Conservation (phyloP, 2,888 invertebrate genomes). For the Dichetophora obliterata region DNA sequence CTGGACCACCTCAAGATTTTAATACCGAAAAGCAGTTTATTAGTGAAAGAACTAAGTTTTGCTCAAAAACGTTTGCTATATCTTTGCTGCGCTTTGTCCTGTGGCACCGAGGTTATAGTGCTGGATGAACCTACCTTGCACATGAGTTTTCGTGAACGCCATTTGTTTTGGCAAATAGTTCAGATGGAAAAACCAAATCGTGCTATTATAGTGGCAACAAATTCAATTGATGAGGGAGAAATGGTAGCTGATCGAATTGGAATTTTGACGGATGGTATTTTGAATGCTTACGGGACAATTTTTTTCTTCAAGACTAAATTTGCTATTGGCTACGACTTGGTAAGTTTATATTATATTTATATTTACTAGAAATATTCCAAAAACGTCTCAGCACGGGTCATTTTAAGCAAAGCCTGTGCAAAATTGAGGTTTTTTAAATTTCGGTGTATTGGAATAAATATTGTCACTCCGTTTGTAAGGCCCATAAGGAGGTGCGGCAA, state of each 20-base stretch:
- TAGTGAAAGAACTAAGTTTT: constrained; percentile 74
- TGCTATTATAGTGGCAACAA: constrained; percentile 83
- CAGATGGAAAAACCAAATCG: constrained; percentile 78
- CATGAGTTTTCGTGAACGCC: constrained; percentile 79
- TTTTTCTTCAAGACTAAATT: constrained; percentile 85
- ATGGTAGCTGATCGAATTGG: constrained; percentile 86
- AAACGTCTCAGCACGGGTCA: no score
- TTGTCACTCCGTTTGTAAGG: no score
- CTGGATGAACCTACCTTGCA: constrained; percentile 60
- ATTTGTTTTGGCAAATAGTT: constrained; percentile 84
- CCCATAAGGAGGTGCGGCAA: no score
- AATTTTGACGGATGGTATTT: constrained; percentile 83
- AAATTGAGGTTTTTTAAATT: no score
- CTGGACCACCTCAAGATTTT: constrained; percentile 75
- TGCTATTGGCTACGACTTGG: constrained; percentile 84
- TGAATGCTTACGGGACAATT: constrained; percentile 84
- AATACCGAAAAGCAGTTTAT: constrained; percentile 72
- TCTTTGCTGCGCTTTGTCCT: constrained; percentile 80
- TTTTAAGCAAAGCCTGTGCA: no score
- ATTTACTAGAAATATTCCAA: no score
- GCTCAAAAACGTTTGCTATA: constrained; percentile 81
- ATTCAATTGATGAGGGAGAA: constrained; percentile 92
- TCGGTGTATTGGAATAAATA: no score
- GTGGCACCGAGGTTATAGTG: constrained; percentile 73
- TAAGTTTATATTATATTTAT: constrained; percentile 50